Conservation (phyloP, 1,140 invertebrate genomes). For the Choristoneura fumiferana region DNA sequence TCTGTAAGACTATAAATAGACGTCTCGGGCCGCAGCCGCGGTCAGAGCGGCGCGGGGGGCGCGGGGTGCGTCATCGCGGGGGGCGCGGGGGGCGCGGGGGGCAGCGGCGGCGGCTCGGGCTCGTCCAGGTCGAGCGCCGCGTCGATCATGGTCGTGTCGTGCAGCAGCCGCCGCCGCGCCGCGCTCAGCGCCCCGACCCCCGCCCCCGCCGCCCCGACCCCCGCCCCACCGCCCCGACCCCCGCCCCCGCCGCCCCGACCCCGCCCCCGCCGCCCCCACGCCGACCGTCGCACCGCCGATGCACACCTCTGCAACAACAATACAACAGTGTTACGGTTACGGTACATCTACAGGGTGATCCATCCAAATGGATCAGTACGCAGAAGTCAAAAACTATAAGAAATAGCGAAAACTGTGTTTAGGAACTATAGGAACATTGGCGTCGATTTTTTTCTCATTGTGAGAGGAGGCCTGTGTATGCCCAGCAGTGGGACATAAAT, state of each 20-base stretch:
- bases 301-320: constrained; percentile 41
- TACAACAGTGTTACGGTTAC: no score
- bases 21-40: constrained; percentile 72
- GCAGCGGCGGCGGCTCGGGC: constrained; percentile 46
- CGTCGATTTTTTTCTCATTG: no score
- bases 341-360: no score
- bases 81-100: constrained; percentile 4
- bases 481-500: no score
- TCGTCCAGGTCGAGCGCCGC: constrained; percentile 92
- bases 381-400: no score
- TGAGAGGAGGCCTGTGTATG: no score
- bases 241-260: constrained; percentile 23
- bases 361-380: no score
- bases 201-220: constrained; percentile 26
- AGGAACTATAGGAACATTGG: no score
- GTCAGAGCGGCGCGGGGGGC: constrained; percentile 76
- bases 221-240: constrained; percentile 14
- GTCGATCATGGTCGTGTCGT: constrained; percentile 92
- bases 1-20: not conserved
- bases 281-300: constrained; percentile 23
- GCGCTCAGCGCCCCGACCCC: constrained; percentile 44
- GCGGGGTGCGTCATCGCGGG: constrained; percentile 38
- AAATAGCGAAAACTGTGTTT: no score
- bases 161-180: constrained; percentile 82
- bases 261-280: constrained; percentile 17